phyloP scores from a whole-genome alignment of 2,113 vertebrate genomes.

The Hydrolagus affinis region DNA sequence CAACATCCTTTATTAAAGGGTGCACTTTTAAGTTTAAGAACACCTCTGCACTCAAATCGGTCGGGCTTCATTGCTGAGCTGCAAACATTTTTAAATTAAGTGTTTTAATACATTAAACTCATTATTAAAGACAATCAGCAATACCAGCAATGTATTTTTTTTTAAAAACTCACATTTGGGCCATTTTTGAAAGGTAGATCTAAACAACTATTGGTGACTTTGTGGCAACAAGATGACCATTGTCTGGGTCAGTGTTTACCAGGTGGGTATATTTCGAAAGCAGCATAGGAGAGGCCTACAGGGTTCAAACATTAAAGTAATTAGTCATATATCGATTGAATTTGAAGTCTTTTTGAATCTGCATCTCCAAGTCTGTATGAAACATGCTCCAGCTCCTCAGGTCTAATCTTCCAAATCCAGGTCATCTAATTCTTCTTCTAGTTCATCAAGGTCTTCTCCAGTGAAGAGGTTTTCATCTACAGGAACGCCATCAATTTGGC shows the following conservation, averaged over 20 bases:
- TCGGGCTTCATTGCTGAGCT: too few species aligned
- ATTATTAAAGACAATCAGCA: neutral
- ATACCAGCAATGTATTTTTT: neutral
- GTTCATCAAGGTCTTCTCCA: constrained; percentile 91
- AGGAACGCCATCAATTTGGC: constrained; percentile 70
- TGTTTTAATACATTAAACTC: neutral
- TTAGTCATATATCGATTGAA: neutral
- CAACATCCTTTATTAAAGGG: neutral
- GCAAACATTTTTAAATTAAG: neutral
- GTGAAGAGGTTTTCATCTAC: constrained; percentile 98
- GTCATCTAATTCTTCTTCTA: constrained; percentile 92
- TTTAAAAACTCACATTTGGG: constrained; percentile 12
- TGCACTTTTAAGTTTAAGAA: neutral
- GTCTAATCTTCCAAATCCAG: constrained; percentile 83
- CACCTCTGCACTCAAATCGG: too few species aligned
- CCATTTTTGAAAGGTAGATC: constrained; percentile 7
- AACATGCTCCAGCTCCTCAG: neutral
- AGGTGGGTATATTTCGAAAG: constrained; percentile 7
- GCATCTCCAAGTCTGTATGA: constrained; percentile 4
- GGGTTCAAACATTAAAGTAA: constrained; percentile 26
- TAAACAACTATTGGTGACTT: neutral
- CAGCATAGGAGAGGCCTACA: constrained; percentile 13
- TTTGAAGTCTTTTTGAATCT: constrained; percentile 25
- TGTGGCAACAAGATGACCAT: constrained; percentile 2
- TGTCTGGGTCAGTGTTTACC: neutral